phyloP scores from a whole-genome alignment of 1,140 invertebrate genomes.

The Andricus grossulariae region DNA sequence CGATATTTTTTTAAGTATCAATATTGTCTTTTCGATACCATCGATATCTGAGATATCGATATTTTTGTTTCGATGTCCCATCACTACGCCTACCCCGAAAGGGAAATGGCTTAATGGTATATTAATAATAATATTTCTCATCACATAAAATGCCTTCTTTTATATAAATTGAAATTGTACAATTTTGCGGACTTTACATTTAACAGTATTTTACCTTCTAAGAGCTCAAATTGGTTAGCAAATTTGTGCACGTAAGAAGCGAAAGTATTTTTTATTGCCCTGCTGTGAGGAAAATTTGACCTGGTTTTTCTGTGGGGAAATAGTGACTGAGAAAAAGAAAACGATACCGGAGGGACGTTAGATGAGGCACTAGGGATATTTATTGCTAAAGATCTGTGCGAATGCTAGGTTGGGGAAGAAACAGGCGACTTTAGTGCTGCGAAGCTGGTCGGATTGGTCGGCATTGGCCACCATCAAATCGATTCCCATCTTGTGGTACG shows the following conservation, averaged over 20 bases:
- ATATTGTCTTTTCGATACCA: no score
- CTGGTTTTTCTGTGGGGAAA: constrained; percentile 30
- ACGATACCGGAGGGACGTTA: constrained; percentile 34
- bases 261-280: neutral
- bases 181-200: no score
- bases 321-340: constrained; percentile 34
- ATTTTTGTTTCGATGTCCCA: no score
- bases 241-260: neutral
- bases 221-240: neutral
- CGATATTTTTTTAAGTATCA: no score
- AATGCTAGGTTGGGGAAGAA: constrained; percentile 35
- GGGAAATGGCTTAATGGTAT: no score
- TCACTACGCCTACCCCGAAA: no score
- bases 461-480: constrained; percentile 56
- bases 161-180: no score
- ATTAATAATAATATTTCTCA: no score
- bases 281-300: neutral
- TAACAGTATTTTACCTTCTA: no score
- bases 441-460: constrained; percentile 42
- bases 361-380: constrained; percentile 45
- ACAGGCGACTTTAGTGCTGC: constrained; percentile 49
- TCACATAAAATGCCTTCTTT: no score
- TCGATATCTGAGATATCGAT: no score
- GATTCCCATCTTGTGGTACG: constrained; percentile 57
- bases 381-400: constrained; percentile 45